Evolutionary conservation across 2,113 vertebrate genomes (phyloP).

Genomic region (Phylloscopus whistleri): DNA sequence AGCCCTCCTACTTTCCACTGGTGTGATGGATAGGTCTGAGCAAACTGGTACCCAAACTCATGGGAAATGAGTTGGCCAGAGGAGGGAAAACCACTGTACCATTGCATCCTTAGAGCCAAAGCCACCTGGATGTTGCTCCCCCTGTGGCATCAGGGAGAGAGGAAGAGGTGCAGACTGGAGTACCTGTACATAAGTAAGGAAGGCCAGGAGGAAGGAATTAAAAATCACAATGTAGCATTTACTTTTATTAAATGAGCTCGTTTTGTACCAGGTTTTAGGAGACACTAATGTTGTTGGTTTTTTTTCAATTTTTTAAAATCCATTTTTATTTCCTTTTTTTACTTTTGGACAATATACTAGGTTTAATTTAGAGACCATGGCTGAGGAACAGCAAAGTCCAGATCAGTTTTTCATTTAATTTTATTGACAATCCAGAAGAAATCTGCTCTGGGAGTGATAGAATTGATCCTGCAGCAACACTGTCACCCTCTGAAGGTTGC

Average conservation of each 20-base stretch:
- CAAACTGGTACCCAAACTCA: not conserved
- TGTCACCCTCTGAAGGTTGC: not conserved
- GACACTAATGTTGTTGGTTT: rapidly evolving
- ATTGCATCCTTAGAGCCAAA: not conserved
- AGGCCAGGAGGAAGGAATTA: not conserved
- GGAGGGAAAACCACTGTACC: not conserved
- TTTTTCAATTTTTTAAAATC: no score
- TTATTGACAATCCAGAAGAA: not conserved
- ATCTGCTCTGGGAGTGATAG: not conserved
- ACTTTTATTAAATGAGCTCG: not conserved
- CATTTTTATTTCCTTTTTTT: not conserved
- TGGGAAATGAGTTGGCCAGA: not conserved
- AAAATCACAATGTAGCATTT: not conserved
- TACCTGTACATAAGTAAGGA: not conserved
- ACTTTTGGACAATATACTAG: not conserved
- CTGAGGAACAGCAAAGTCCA: not conserved
- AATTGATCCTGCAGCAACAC: not conserved
- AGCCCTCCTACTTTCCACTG: not conserved
- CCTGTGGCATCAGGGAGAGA: not conserved
- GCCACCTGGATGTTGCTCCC: rapidly evolving
- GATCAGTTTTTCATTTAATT: not conserved
- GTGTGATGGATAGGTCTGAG: not conserved
- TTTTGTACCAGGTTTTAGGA: not conserved
- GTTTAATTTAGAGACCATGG: not conserved
- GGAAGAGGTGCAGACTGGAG: not conserved